Evolutionary conservation across 2,113 vertebrate species (phyloP).

Genomic region (Laticauda laticaudata): DNA sequence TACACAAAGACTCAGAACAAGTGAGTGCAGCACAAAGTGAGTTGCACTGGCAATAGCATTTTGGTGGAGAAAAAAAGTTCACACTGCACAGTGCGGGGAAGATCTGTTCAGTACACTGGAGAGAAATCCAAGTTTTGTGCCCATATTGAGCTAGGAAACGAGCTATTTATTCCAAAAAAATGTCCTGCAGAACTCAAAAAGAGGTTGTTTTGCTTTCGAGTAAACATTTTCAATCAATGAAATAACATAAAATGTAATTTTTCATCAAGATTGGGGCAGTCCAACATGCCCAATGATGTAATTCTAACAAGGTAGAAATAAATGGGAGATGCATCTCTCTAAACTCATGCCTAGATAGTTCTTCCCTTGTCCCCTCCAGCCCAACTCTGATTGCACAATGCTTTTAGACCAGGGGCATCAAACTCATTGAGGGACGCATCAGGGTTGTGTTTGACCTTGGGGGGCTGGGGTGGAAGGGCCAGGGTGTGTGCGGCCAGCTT

Average conservation of each 20-base stretch:
- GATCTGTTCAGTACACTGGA: neutral
- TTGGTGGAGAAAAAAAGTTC: neutral
- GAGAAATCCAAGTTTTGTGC: neutral
- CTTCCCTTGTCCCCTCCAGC: neutral
- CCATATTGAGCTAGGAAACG: neutral
- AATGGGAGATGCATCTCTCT: neutral
- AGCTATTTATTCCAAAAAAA: neutral
- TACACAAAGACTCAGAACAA: neutral
- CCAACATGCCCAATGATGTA: neutral
- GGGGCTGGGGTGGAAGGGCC: too few relatives aligned
- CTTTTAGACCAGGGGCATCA: neutral
- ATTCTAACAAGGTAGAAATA: neutral
- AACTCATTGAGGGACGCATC: too few relatives aligned
- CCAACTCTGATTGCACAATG: neutral
- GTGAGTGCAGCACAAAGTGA: neutral
- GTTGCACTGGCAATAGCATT: too few relatives aligned
- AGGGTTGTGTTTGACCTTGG: too few relatives aligned
- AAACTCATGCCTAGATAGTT: neutral
- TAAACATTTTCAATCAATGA: neutral
- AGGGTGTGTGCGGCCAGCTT: too few relatives aligned
- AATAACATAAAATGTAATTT: neutral
- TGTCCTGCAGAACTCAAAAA: neutral
- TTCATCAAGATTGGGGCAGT: neutral
- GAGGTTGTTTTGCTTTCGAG: neutral
- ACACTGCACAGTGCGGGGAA: neutral